Base-by-base conservation (phyloP, 2,113 vertebrate species). In the Lamprotornis superbus region DNA sequence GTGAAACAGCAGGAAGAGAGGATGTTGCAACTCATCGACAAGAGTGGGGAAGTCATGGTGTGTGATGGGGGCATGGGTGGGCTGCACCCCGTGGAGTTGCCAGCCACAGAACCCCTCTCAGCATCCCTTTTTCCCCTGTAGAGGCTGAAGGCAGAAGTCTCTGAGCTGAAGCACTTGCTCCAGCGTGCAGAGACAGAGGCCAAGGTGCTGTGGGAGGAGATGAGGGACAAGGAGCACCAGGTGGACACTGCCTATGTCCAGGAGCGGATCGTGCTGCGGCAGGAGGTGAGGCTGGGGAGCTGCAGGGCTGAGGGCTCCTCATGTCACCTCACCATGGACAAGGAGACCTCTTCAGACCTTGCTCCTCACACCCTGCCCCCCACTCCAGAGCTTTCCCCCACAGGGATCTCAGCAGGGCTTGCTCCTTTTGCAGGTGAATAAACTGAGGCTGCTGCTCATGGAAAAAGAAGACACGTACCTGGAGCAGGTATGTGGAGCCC, bases 1-100 rank as follows among this genome's bases (percentile, higher is more conserved):
- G 88, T 98, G 63, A 95, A 96, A 71, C 95, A 92, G 70, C 98
- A 98, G 89, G 98, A 97, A 6, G 85, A 97, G 93, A 97, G 97
- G 63, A 95, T 98, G 74, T 70, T 97, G 68, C 96, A 97, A 64
- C 96, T 98, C 79, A 97, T 97, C 0, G 96, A 98, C 94, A 96
- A 94, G 91, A 97, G 94, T 0, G 86, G 96, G 13, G 97, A 98
- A 80, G 95, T 97, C 49, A 90, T 39, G 74, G 98, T 98, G 96
- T 0, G 94, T 79, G 57, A 23, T 4, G 20, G 33, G 31, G 33
- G 5, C 40, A 7, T 0, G 57, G 42, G 27, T 2, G 30, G 23
- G 85, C 76, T 55, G 40, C 8, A 12, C 0, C 22, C 18, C 0
- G 0, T 3, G 30, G 27, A 10, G n/a, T 9, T 69, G 47, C 30